Evolutionary conservation across 2,113 vertebrate species (phyloP).

Genomic region (Erinaceus europaeus): DNA sequence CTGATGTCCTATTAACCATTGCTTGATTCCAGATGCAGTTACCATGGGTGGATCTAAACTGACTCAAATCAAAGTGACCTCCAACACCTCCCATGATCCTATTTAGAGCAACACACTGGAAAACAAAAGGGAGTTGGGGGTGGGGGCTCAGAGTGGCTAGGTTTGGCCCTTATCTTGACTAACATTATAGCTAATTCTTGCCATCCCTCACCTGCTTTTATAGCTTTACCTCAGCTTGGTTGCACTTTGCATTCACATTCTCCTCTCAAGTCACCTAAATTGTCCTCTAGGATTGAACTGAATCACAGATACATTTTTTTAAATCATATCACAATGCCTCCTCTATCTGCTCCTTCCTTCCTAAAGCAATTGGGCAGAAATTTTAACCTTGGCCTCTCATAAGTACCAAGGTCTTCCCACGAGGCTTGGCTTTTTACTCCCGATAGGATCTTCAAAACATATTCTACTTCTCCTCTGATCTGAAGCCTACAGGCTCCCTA

Average conservation of each 20-base stretch:
- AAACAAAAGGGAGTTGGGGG: no score
- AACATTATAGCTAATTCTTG: neutral
- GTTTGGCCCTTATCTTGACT: neutral
- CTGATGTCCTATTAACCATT: neutral
- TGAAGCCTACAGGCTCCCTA: neutral
- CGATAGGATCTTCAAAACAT: constrained; percentile 41
- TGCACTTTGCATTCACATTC: neutral
- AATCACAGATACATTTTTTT: constrained; percentile 40
- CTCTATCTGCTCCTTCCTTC: constrained; percentile 56
- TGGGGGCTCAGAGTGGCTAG: neutral
- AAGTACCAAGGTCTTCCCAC: constrained; percentile 26
- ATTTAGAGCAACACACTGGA: neutral
- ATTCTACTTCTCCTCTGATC: neutral
- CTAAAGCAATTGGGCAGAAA: constrained; percentile 46
- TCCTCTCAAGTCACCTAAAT: neutral
- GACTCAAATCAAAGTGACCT: neutral
- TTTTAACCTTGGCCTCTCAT: constrained; percentile 39
- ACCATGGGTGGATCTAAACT: neutral
- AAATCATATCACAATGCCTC: constrained; percentile 31
- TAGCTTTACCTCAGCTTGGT: neutral
- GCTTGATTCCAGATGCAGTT: neutral
- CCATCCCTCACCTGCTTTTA: neutral
- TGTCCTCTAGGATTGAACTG: constrained; percentile 26
- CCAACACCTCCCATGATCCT: neutral
- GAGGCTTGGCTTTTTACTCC: neutral